Percentiles rank a stretch among this genome's conserved stretches.
Evolutionary conservation across 2,797 vertebrate genomes (phyloP).

Genomic region (Falco concolor): DNA sequence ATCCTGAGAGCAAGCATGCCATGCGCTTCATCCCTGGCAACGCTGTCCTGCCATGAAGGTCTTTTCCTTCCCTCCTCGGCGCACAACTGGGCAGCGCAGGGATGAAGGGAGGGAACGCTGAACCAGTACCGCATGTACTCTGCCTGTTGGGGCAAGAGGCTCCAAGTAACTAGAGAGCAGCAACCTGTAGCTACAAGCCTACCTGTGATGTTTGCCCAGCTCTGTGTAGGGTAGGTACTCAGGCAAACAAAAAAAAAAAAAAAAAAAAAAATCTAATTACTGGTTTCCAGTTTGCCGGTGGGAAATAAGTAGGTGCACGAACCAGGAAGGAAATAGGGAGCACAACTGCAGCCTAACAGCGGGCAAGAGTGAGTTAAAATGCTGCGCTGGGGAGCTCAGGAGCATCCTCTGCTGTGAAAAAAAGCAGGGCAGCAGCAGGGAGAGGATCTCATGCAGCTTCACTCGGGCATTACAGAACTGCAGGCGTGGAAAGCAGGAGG

Average conservation of each 20-base stretch:
- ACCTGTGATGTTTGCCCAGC: not conserved
- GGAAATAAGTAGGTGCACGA: not conserved
- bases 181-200: slow-evolving; percentile 47
- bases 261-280: not conserved
- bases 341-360: not conserved
- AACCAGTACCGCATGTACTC: not conserved
- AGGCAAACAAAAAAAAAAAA: not conserved
- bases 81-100: not conserved
- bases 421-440: not conserved
- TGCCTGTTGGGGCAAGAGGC: slow-evolving; percentile 43
- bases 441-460: not conserved
- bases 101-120: not conserved
- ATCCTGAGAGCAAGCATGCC: not conserved
- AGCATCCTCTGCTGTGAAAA: not conserved
- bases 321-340: not conserved
- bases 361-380: not conserved
- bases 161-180: not conserved
- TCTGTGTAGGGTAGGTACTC: not conserved
- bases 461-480: not conserved
- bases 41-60: not conserved
- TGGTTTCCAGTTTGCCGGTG: not conserved
- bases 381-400: not conserved
- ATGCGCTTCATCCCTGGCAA: not conserved
- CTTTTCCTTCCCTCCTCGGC: not conserved
- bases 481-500: not conserved